Base-by-base conservation (phyloP, 2,113 vertebrate species). In the Platysteira castanea region DNA sequence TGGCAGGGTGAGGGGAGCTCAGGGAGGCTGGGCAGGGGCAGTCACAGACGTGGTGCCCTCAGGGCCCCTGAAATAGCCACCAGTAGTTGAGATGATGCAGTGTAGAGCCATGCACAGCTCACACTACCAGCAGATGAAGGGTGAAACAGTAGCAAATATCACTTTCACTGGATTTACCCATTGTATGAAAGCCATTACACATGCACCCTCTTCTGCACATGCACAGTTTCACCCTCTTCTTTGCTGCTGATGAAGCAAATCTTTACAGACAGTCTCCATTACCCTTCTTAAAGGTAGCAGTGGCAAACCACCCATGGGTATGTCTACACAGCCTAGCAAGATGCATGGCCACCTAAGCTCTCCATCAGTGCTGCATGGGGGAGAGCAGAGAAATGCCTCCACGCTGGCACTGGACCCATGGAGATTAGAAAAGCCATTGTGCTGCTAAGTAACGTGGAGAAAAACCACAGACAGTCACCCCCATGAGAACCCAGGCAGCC, bases 351-450 rank as follows among this genome's bases (percentile, higher is more conserved):
- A 56, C 39, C 57, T 44, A 39, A 84, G 35, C 11, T 60, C 53
- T 67, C 26, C 52, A 31, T 26, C 16, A 7, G 7, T 21, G 16
- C 52, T 41, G 11, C 2, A 3, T 5, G 8, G 3, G 14, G 13
- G 33, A 74, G 68, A 70, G 33, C 17, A 69, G 46, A 49, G 53
- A 78, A 83, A 68, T 28, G 10, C 9, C 20, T 81, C 30, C 39
- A 42, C 0, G 0, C 67, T 76, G 49, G 33, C 79, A 47, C 41
- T 37, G 57, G 35, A 79, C 19, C 28, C 37, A 44, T 4, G 18
- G 39, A 71, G 26, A 83, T 83, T 21, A 92, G 71, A 67, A 88
- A 90, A 90, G 44, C 46, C 53, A 37, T 68, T 60, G 41, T 73
- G 24, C 71, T 68, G 37, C 57, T 71, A 69, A 68, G 33, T 79